These are phyloP conservation scores for Tyria jacobaeae DNA, from an alignment of 2,888 invertebrate species.

Conservation along the genomic window DNA sequence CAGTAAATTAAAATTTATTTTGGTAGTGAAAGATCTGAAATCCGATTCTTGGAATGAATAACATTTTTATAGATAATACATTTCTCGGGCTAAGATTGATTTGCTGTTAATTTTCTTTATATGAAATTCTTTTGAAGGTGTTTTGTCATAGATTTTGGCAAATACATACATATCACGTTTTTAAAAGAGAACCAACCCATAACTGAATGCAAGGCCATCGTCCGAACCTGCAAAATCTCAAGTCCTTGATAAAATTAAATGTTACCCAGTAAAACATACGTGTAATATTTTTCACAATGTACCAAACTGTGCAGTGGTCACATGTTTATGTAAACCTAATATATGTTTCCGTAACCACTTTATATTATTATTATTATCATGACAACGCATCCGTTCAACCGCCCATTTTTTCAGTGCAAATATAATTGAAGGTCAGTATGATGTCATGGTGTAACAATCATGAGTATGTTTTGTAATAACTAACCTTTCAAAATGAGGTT, in stretches of 20 bases:
- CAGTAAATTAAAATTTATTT: neutral
- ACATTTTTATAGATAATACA: too few relatives aligned
- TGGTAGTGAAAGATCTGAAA: neutral
- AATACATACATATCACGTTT: too few relatives aligned
- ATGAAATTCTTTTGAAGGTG: neutral
- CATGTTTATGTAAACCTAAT: neutral
- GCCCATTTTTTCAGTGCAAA: slow-evolving; percentile 7
- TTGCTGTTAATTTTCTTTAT: neutral
- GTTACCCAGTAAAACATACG: neutral
- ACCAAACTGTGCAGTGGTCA: neutral
- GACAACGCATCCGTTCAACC: neutral
- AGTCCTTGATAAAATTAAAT: too few relatives aligned
- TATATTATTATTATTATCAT: slow-evolving; percentile 1
- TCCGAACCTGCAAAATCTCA: too few relatives aligned
- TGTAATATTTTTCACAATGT: neutral
- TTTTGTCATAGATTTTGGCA: neutral
- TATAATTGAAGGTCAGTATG: neutral
- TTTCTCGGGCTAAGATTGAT: too few relatives aligned
- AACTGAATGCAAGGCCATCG: too few relatives aligned
- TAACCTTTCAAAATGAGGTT: neutral
- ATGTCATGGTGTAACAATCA: slow-evolving; percentile 6
- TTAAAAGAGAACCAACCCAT: too few relatives aligned
- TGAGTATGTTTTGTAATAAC: neutral
- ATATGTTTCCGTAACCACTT: neutral
- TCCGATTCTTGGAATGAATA: neutral